These are phyloP conservation scores for Cyphomyrus plagiostoma DNA, from an alignment of 2,113 vertebrate genomes.

Conservation along the genomic window DNA sequence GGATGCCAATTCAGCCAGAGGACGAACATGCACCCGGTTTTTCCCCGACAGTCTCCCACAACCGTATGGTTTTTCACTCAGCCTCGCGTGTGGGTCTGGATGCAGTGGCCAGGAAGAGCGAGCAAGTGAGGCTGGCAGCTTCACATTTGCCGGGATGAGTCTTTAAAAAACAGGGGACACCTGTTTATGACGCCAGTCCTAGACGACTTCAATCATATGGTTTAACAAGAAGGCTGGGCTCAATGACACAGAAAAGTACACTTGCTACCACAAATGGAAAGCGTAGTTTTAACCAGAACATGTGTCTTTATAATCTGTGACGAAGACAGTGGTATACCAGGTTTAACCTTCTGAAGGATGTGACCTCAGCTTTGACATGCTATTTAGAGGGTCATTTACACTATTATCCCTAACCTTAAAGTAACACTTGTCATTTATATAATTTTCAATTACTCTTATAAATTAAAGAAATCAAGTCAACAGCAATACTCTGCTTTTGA, in stretches of 20 bases:
- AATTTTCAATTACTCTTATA: background rate
- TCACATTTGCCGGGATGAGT: conserved; percentile 25
- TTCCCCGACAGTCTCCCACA: background rate
- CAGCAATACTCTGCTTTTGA: background rate
- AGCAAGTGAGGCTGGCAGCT: background rate
- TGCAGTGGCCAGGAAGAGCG: background rate
- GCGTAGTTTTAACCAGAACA: background rate
- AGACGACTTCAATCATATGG: conserved; percentile 13
- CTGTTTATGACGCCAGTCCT: conserved; percentile 36
- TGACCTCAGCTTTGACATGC: background rate
- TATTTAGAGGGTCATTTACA: background rate
- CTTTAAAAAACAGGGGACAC: conserved; percentile 30
- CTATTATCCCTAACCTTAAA: background rate
- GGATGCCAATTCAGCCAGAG: background rate
- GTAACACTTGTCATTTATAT: background rate
- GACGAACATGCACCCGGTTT: background rate
- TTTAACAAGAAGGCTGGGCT: conserved; percentile 21
- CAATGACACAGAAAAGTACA: conserved; percentile 22
- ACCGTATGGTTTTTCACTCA: background rate
- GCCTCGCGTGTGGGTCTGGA: background rate
- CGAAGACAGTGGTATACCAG: background rate
- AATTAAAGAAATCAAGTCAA: background rate
- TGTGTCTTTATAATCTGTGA: conserved; percentile 19
- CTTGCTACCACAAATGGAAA: conserved; percentile 13
- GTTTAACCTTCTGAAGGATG: background rate